Base-by-base conservation (phyloP, 2,797 vertebrate species). In the Halcyon smyrnensis region DNA sequence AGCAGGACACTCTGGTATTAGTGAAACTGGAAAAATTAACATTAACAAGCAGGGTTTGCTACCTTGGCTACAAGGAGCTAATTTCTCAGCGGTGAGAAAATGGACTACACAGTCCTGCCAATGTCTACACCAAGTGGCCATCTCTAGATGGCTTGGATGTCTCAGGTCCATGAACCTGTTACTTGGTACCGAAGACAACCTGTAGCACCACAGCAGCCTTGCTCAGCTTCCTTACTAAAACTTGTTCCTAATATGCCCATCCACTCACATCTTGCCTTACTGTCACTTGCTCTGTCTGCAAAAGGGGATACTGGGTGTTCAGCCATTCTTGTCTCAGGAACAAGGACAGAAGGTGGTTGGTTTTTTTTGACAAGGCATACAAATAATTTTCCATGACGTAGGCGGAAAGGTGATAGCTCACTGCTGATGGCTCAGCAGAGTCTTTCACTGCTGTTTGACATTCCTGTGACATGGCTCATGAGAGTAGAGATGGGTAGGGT, bases 211-310 rank as follows among this genome's bases (percentile, higher is more conserved):
- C 63, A 80, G n/a, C 84, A 84, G 56, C 57, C 39, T 57, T 3
- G 13, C 65, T 89, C 76, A 27, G 28, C 63, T 46, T 73, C 87
- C 75, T 79, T 75, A 62, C 86, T 90, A 77, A 43, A 76, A 81
- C 48, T 23, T 56, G 87, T 82, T 92, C 93, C 65, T 78, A 75
- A 80, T 30, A n/a, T 23, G 76, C 78, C 86, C 81, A 74, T 41
- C 89, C 41, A 12, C 71, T 21, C 88, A 83, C 84, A 11, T 74
- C 79, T 81, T 39, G 20, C 91, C 92, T 63, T 71, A 63, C 95
- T 93, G 89, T 90, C 91, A 85, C 94, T 91, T 85, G 90, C 74
- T 91, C 74, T 84, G 71, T 76, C 93, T 20, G 27, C 32, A 94
- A 91, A 79, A 77, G 76, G 54, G 93, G 46, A 34, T 54, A 53